phyloP scores from a whole-genome alignment of 2,888 invertebrate species.

The Macropis europaea region DNA sequence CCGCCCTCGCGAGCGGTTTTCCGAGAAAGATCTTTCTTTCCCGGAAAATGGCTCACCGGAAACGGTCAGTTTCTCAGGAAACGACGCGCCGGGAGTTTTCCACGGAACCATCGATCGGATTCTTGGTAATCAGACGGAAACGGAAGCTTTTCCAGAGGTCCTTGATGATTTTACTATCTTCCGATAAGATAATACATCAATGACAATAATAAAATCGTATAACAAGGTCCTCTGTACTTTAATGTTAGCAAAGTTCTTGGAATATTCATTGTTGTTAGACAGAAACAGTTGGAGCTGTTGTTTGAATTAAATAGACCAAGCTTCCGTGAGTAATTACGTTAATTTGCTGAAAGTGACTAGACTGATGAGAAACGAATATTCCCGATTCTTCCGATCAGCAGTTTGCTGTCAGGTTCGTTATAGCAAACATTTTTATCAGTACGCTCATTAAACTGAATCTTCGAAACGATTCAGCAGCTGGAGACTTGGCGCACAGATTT shows the following conservation, averaged over 20 bases:
- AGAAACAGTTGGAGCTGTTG: too few species aligned
- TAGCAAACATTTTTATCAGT: neutral
- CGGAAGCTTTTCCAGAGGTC: neutral
- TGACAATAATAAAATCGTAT: neutral
- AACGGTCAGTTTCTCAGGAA: neutral
- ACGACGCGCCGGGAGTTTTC: neutral
- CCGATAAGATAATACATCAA: neutral
- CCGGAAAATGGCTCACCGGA: neutral
- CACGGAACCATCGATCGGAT: neutral
- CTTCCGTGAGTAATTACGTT: too few species aligned
- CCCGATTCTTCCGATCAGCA: too few species aligned
- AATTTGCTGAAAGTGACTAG: neutral
- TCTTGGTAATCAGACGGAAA: neutral
- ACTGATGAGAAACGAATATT: neutral
- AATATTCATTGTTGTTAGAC: too few species aligned
- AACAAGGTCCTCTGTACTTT: slow-evolving; percentile 1
- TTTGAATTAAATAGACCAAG: too few species aligned
- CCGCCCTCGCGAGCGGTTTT: neutral
- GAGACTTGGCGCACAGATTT: slow-evolving; percentile 5
- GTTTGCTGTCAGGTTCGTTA: neutral
- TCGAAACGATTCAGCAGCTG: slow-evolving; percentile 16
- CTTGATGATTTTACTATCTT: neutral
- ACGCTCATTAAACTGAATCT: slow-evolving; percentile 9
- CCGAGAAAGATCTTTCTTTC: neutral
- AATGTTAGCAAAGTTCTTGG: too few species aligned